phyloP scores from a whole-genome alignment of 2,888 invertebrate species.

The Catocala sponsa region DNA sequence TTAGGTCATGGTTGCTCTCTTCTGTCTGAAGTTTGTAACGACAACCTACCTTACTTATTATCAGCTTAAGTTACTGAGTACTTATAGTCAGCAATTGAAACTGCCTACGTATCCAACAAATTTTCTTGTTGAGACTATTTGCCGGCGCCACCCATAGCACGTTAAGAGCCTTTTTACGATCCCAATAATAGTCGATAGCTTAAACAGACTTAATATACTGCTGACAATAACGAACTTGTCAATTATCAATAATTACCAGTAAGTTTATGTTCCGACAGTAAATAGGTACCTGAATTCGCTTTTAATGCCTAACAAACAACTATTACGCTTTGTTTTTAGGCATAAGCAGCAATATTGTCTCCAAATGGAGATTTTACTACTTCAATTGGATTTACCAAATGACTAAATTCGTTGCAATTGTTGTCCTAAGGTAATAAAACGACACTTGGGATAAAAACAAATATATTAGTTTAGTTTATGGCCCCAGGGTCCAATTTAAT shows the following conservation, averaged over 20 bases:
- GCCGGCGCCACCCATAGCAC: too few species aligned
- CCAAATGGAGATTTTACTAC: not conserved
- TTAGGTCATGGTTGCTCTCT: too few species aligned
- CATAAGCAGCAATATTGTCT: not conserved
- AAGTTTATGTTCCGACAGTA: not conserved
- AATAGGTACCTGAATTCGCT: not conserved
- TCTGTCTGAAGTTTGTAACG: too few species aligned
- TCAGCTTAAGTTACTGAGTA: too few species aligned
- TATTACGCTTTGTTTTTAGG: not conserved
- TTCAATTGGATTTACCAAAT: slow-evolving; percentile 10
- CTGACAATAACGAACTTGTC: too few species aligned
- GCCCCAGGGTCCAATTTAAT: slow-evolving; percentile 50
- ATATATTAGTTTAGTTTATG: slow-evolving; percentile 33
- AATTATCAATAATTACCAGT: not conserved
- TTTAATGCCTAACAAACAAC: not conserved
- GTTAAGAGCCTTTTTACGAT: too few species aligned
- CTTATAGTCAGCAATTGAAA: too few species aligned
- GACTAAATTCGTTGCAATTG: slow-evolving; percentile 22
- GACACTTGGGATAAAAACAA: slow-evolving; percentile 13
- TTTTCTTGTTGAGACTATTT: too few species aligned
- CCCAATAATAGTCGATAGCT: too few species aligned
- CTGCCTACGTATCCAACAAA: too few species aligned
- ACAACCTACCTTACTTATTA: too few species aligned
- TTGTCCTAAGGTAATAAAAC: slow-evolving; percentile 23
- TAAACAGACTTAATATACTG: too few species aligned